Evolutionary conservation across 2,113 vertebrate species (phyloP), one percentile per base, ranked within the genome.

Genomic region (Cephalopterus ornatus): DNA sequence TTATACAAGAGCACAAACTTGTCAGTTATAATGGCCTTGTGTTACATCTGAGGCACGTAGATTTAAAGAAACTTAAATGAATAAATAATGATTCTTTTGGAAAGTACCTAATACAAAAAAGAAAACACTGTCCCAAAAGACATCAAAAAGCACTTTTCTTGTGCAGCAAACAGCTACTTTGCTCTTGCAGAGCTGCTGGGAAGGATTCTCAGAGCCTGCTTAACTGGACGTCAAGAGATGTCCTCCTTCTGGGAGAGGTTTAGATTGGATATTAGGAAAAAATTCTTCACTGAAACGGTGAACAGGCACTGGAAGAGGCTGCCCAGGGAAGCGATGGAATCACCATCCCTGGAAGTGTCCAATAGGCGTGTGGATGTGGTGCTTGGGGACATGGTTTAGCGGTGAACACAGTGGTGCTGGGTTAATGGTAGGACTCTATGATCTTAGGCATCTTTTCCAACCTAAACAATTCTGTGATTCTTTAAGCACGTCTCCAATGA

Each of bases 21-120:
- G 71, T 65, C 53, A 37, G 24, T n/a, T 49, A 22, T 63, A 75
- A 82, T 63, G 56, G 33, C 30, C 28, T 52, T 61, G n/a, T 39
- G 23, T 81, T 90, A 53, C 8, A 44, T 79, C 52, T 92, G 37
- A 88, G 41, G 17, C n/a, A 90, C 0, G 0, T 20, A 70, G 46
- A 80, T 82, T 88, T 67, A 44, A 95, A 74, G 47, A 92, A 74
- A 49, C 35, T 81, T 50, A 94, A 95, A 85, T 77, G 5, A 93
- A 77, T 90, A 83, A 85, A 77, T 84, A 83, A 86, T 55, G 28
- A 14, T 71, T 66, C 37, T 70, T 95, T 83, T 71, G 46, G 46
- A 59, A 91, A 90, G 53, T 41, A 59, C 2, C 49, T 80, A 62
- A 74, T 71, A 18, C 63, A 63, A 49, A 80, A 50, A 80, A 79